phyloP scores from a whole-genome alignment of 2,888 invertebrate genomes.

The Microdon myrmicae region DNA sequence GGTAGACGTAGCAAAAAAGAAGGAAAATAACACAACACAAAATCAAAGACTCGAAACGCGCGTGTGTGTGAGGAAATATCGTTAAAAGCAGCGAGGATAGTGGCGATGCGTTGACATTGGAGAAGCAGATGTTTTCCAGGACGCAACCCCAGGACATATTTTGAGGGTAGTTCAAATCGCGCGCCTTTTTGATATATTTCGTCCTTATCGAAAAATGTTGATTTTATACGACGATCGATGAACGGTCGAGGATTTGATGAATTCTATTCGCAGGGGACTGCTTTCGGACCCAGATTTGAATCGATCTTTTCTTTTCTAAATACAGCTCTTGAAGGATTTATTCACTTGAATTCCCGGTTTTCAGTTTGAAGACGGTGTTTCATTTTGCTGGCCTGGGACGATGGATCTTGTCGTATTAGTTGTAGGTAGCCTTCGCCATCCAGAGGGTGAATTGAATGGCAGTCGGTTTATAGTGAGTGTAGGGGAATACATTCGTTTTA shows the following conservation, averaged over 20 bases:
- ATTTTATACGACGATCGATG: conserved; percentile 6
- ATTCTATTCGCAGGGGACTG: too few species aligned
- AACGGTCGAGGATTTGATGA: too few species aligned
- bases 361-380: conserved; percentile 22
- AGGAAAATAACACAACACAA: too few species aligned
- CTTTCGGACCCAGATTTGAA: conserved; percentile 36
- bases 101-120: conserved; percentile 31
- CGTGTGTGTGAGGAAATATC: too few species aligned
- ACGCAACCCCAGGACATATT: conserved; percentile 50
- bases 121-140: conserved; percentile 49
- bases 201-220: conserved; percentile 31
- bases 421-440: too few species aligned
- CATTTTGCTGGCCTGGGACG: conserved; percentile 33
- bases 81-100: too few species aligned
- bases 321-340: conserved; percentile 45
- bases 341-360: conserved; percentile 39
- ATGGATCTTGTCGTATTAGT: too few species aligned
- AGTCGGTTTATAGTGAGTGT: too few species aligned
- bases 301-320: conserved; percentile 38
- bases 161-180: conserved; percentile 46
- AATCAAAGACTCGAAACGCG: too few species aligned
- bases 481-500: too few species aligned
- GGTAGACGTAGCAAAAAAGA: too few species aligned
- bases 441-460: too few species aligned
- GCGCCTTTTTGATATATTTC: conserved; percentile 43